phyloP scores from a whole-genome alignment of 2,113 vertebrate species.

The Miniopterus natalensis region DNA sequence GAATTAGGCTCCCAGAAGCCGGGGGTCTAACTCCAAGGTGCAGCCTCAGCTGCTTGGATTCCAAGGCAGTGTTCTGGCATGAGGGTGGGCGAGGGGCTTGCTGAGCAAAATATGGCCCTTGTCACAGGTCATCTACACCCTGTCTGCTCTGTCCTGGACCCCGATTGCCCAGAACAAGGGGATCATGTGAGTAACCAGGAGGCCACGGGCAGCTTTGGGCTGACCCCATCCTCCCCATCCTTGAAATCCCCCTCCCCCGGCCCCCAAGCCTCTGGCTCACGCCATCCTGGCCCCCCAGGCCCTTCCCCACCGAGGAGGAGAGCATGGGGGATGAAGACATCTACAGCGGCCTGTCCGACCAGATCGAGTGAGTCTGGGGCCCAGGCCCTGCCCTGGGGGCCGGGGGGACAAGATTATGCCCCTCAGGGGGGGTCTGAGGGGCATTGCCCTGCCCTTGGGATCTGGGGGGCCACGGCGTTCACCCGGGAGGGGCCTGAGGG shows the following conservation, averaged over 20 bases:
- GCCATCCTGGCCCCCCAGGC: constrained; percentile 82
- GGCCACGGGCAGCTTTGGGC: neutral
- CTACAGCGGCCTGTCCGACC: constrained; percentile 95
- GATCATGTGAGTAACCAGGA: constrained; percentile 88
- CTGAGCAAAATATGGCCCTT: neutral
- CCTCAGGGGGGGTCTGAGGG: neutral
- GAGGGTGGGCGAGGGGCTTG: neutral
- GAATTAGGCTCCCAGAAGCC: neutral
- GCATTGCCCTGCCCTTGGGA: no score
- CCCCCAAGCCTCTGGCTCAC: neutral
- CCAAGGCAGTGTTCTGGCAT: neutral
- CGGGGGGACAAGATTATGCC: rapidly evolving
- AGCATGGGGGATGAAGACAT: constrained; percentile 92
- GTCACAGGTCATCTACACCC: constrained; percentile 91
- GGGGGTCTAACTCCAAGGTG: neutral
- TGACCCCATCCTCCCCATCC: neutral
- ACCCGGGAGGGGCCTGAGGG: neutral
- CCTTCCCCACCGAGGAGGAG: constrained; percentile 92
- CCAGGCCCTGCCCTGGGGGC: neutral
- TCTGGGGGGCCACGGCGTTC: neutral
- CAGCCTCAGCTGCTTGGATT: neutral
- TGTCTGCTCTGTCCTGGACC: constrained; percentile 92
- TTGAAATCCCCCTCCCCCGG: neutral
- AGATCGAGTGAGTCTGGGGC: constrained; percentile 93
- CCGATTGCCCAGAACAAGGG: constrained; percentile 88